Base-by-base conservation (phyloP, 2,113 vertebrate genomes). In the Scophthalmus maximus region DNA sequence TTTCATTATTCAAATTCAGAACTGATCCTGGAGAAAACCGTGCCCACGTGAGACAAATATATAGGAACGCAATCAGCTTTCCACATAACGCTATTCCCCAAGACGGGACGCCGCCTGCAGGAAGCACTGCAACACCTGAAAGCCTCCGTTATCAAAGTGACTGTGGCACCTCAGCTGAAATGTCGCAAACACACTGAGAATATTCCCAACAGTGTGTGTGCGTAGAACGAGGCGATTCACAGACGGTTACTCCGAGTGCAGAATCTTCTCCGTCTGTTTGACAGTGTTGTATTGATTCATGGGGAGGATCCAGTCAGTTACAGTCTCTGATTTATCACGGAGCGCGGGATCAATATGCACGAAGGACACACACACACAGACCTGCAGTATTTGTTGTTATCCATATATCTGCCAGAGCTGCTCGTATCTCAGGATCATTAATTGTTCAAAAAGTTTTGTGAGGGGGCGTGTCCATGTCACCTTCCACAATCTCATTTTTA, bases 101-200 rank as follows among this genome's bases (percentile, higher is more conserved):
- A 34, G 46, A 59, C 23, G 32, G 18, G 25, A 2, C 4, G 3
- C 47, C 27, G 44, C 30, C 38, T 27, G 40, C 25, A 20, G 29
- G 66, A 69, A 26, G 65, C 32, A 20, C 25, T 20, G 23, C 25
- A 2, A 64, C 58, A 64, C 66, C 73, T 49, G 38, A 62, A 55
- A 55, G 67, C 46, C 22, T 55, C 55, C 34, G 36, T 74, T 66
- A 71, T 44, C 62, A 60, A 17, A 62, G 50, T 50, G 62, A 6
- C 42, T 34, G 63, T 6, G 2, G 42, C 51, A 17, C n/a, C 11
- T 65, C 0, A 20, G 36, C 29, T 17, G 22, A 40, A 49, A 23
- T 23, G 61, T 5, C 23, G 23, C 30, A 18, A n/a, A 15, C 6
- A 56, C 22, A 63, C 20, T n/a, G 22, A 40, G 44, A 32, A 27